phyloP scores from a whole-genome alignment of 2,113 vertebrate genomes.

The Neolamprologus sp. region DNA sequence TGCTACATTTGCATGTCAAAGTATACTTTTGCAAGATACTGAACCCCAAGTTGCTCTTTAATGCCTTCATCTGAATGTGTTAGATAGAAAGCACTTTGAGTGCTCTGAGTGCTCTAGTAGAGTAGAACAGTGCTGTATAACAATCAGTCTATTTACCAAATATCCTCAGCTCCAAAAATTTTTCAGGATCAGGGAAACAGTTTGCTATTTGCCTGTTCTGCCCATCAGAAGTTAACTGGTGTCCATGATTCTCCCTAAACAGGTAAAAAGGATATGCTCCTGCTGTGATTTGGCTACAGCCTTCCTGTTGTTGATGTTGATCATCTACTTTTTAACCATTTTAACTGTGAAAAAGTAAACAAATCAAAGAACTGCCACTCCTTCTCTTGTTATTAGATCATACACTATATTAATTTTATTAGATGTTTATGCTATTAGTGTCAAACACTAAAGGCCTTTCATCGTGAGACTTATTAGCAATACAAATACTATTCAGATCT shows the following conservation, averaged over 20 bases:
- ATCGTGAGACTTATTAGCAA: neutral
- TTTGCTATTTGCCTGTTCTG: neutral
- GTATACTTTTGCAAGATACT: neutral
- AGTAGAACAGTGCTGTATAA: neutral
- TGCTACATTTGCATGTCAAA: neutral
- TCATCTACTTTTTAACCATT: neutral
- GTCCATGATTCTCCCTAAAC: neutral
- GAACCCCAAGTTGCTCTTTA: neutral
- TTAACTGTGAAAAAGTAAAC: neutral
- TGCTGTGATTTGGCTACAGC: neutral
- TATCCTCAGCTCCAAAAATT: neutral
- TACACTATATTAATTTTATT: neutral
- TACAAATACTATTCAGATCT: neutral
- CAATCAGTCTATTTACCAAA: neutral
- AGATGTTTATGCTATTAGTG: neutral
- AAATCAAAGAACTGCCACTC: neutral
- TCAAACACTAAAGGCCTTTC: neutral
- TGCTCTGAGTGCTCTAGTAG: neutral
- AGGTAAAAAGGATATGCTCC: neutral
- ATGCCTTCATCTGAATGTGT: neutral
- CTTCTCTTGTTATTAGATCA: neutral
- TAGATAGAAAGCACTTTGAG: neutral
- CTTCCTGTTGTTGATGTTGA: neutral
- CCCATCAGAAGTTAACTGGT: neutral
- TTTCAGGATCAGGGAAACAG: neutral